A percentile compares a stretch with the other conserved stretches of the same genome.
Conservation (phyloP, 2,113 vertebrate genomes). For the Microcebus murinus region DNA sequence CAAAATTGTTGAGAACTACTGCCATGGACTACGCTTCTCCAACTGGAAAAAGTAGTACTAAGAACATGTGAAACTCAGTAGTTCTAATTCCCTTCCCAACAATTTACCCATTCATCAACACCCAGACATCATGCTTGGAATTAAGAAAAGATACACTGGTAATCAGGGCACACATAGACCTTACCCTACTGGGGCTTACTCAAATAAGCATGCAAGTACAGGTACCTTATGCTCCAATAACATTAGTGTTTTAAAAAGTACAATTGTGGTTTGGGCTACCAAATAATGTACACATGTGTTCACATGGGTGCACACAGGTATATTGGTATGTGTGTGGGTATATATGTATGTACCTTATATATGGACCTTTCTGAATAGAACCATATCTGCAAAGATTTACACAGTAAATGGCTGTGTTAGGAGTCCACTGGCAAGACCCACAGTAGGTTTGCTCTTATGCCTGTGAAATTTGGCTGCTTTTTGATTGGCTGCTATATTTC, state of each 20-base stretch:
- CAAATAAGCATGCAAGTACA: neutral
- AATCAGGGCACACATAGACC: neutral
- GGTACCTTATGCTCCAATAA: neutral
- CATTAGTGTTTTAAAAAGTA: neutral
- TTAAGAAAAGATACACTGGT: neutral
- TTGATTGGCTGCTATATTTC: neutral
- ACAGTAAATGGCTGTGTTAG: neutral
- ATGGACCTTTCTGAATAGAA: neutral
- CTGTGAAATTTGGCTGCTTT: neutral
- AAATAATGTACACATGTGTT: neutral
- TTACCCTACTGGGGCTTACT: neutral
- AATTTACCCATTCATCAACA: neutral
- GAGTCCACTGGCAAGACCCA: neutral
- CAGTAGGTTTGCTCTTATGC: neutral
- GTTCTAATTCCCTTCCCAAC: neutral
- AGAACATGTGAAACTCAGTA: neutral
- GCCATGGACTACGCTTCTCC: neutral
- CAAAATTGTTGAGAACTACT: neutral
- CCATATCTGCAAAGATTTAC: neutral
- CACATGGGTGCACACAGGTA: neutral
- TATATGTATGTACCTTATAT: neutral
- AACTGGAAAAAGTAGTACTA: neutral
- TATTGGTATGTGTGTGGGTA: rapidly evolving
- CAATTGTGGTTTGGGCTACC: neutral
- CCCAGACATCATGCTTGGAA: neutral